Evolutionary conservation across 2,797 vertebrate genomes (phyloP), one percentile per base, ranked within the genome.

Genomic region (Leptodactylus fallax): DNA sequence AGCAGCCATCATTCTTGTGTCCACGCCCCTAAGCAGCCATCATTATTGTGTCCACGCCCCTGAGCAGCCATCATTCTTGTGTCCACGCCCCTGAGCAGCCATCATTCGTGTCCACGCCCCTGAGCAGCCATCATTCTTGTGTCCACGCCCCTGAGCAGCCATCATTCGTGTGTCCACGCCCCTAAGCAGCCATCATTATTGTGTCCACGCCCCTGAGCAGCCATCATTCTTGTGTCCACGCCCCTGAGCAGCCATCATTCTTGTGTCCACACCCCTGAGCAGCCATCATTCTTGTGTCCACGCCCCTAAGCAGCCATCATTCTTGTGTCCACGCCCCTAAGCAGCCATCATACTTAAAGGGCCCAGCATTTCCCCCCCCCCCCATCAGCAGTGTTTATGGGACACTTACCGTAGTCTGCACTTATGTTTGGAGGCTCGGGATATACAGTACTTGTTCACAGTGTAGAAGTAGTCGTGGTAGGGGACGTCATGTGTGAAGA

Each of bases 391-490:
- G 21, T n/a, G 16, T 14, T 16, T 63, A 10, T 9, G 21, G 60
- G 60, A n/a, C 21, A n/a, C 93, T 94, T 92, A 99, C 98, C 96
- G 96, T 25, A 99, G 95, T 25, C 97, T 95, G 91, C 98, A 99
- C 87, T 96, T 97, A 90, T 95, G 93, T 87, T 95, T 98, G 17
- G 97, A 97, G 74, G 91, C 95, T 9, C 95, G 94, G 69, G 93
- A 95, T 90, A 99, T 98, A 90, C 93, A 96, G 94, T 96, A 99
- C 91, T 96, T 95, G 89, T 96, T 98, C 90, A 97, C 93, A 19
- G 97, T 99, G 93, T 97, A 99, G 95, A 99, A 99, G 92, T 99
- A 98, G 88, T 99, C 97, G 0, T 99, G 98, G 89, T 99, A 99
- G 13, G 98, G 98, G 45, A 99, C 97, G 0, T 99, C 97, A 0